Base-by-base conservation (phyloP, 2,888 invertebrate genomes). In the Malacosoma neustria region DNA sequence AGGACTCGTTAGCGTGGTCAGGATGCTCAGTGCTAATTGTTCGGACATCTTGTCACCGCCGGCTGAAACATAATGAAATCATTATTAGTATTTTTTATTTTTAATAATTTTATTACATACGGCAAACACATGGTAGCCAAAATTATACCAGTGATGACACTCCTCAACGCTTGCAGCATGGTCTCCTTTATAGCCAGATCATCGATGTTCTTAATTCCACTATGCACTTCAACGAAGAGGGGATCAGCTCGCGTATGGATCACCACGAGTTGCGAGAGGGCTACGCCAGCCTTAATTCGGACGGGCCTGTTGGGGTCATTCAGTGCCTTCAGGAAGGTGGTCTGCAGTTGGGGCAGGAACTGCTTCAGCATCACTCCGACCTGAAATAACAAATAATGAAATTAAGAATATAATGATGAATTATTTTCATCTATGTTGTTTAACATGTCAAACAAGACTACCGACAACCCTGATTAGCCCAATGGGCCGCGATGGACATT, bases 341-440 rank as follows among this genome's bases (percentile, higher is more conserved):
- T 98, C 87, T 99, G 99, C 30, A 99, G 89, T 81, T 99, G 99
- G 1, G 99, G 99, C 59, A 99, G 88, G 87, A 99, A 99, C 71
- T 99, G 98, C 75, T 98, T 98, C 72, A 99, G 81, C 92, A 97
- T 93, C 29, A 93, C 90, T 32, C 97, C 97, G 45, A 98, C 97
- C 94, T 95, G 65, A n/a, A n/a, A n/a, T n/a, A n/a, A n/a, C n/a
- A n/a, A n/a, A n/a, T n/a, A n/a, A n/a, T n/a, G n/a, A n/a, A n/a
- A n/a, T n/a, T n/a, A n/a, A n/a, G n/a, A n/a, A n/a, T n/a, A n/a
- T n/a, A n/a, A n/a, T n/a, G n/a, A n/a, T n/a, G n/a, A n/a, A n/a
- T n/a, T n/a, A n/a, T n/a, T n/a, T n/a, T n/a, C n/a, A n/a, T n/a
- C n/a, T n/a, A n/a, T n/a, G n/a, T n/a, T n/a, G n/a, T n/a, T n/a